These are phyloP conservation scores for Drosophila pseudoobscura DNA, from an alignment of 1,140 invertebrate genomes.

Conservation along the genomic window DNA sequence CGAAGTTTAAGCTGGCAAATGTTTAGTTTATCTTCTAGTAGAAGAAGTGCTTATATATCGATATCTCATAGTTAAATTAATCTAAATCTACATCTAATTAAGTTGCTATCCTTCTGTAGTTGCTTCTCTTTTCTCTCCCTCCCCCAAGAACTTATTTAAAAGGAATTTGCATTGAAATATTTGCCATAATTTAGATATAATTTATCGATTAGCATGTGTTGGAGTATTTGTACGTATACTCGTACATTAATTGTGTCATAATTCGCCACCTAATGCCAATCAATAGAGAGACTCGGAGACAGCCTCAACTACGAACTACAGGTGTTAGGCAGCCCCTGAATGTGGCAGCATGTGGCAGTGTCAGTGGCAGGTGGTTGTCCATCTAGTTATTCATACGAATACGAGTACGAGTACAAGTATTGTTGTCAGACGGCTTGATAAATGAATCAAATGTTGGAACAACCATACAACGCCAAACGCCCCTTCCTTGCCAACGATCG, in stretches of 20 bases:
- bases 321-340: no score
- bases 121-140: not conserved
- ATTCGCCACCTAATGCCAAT: conserved; percentile 45
- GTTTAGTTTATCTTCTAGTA: no score
- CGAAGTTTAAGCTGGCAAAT: no score
- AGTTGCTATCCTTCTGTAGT: conserved; percentile 21
- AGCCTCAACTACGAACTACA: no score
- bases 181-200: conserved; percentile 25
- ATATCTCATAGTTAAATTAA: no score
- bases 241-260: conserved; percentile 35
- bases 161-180: conserved; percentile 31
- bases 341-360: conserved; percentile 1
- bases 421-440: conserved; percentile 32
- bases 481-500: conserved; percentile 19
- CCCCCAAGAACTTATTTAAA: not conserved
- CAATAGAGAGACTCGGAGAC: conserved; percentile 3
- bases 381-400: no score
- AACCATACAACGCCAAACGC: conserved; percentile 17
- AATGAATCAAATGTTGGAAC: conserved; percentile 24
- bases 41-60: no score
- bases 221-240: not conserved
- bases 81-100: no score
- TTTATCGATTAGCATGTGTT: conserved; percentile 7
- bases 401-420: no score
- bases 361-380: conserved; percentile 14